phyloP scores from a whole-genome alignment of 2,888 invertebrate genomes.

The Scelioninae gen. 1 region DNA sequence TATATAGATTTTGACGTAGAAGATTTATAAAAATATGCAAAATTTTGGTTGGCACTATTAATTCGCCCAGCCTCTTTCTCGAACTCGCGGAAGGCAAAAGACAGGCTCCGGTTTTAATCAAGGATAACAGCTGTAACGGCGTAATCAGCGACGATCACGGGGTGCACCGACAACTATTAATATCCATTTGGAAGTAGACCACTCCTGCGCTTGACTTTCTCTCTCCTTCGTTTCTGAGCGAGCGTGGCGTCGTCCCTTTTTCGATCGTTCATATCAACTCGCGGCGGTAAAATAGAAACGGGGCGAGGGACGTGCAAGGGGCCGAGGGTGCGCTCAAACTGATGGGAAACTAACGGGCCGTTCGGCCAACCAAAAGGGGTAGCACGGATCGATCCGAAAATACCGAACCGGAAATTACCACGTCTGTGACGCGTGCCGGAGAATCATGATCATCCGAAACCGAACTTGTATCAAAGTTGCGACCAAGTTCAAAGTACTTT shows the following conservation, averaged over 20 bases:
- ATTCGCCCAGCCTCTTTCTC: conserved; percentile 38
- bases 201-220: conserved; percentile 63
- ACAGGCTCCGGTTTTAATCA: conserved; percentile 78
- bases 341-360: conserved; percentile 69
- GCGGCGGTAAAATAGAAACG: conserved; percentile 59
- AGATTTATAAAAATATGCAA: not conserved
- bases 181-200: conserved; percentile 79
- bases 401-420: conserved; percentile 71
- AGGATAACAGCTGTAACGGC: conserved; percentile 80
- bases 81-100: conserved; percentile 44
- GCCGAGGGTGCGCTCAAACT: conserved; percentile 63
- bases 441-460: conserved; percentile 57
- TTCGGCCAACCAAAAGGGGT: conserved; percentile 74
- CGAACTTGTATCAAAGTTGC: conserved; percentile 56
- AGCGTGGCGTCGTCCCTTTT: conserved; percentile 57
- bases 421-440: conserved; percentile 70
- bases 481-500: conserved; percentile 60
- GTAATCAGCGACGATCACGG: conserved; percentile 81
- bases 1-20: too few relatives aligned
- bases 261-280: conserved; percentile 65
- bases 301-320: conserved; percentile 45
- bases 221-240: conserved; percentile 25
- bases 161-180: conserved; percentile 79
- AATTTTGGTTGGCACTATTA: conserved; percentile 10
- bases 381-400: conserved; percentile 78